Percentiles rank a stretch among this genome's conserved stretches.
These are phyloP conservation scores for Bombus superbus DNA, from an alignment of 1,140 invertebrate genomes.

Conservation along the genomic window DNA sequence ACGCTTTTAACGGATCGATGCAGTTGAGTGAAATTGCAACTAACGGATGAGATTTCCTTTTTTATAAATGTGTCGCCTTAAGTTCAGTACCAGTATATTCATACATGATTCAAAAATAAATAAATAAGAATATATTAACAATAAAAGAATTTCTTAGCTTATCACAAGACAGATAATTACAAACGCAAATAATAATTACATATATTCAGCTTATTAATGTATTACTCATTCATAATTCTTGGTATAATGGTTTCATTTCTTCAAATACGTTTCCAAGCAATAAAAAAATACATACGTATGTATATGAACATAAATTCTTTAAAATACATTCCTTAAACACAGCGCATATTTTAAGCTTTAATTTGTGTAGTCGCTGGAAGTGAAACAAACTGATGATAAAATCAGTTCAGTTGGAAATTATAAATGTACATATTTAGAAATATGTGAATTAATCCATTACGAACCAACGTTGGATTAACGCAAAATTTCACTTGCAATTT, in stretches of 20 bases:
- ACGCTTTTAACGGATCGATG: conserved; percentile 25
- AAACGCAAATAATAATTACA: neutral
- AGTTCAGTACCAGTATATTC: too few species aligned
- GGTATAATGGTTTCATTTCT: too few species aligned
- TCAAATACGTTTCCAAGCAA: neutral
- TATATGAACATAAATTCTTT: neutral
- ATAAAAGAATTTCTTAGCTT: neutral
- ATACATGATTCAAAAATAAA: neutral
- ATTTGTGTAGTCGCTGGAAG: too few species aligned
- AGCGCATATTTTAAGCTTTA: too few species aligned
- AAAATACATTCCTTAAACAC: neutral
- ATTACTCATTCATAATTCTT: too few species aligned
- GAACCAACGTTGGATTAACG: too few species aligned
- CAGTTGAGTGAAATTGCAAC: conserved; percentile 2
- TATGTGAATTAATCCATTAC: too few species aligned
- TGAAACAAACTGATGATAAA: too few species aligned
- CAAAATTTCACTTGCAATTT: neutral
- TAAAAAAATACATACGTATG: neutral
- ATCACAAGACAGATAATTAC: neutral
- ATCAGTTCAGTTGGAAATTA: too few species aligned
- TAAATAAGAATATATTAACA: neutral
- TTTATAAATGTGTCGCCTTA: neutral
- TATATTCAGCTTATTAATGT: neutral
- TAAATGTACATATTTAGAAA: too few species aligned
- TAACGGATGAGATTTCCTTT: conserved; percentile 1